Percentiles rank a stretch among this genome's conserved stretches.
phyloP scores from a whole-genome alignment of 2,888 invertebrate genomes.

The Agrochola litura region DNA sequence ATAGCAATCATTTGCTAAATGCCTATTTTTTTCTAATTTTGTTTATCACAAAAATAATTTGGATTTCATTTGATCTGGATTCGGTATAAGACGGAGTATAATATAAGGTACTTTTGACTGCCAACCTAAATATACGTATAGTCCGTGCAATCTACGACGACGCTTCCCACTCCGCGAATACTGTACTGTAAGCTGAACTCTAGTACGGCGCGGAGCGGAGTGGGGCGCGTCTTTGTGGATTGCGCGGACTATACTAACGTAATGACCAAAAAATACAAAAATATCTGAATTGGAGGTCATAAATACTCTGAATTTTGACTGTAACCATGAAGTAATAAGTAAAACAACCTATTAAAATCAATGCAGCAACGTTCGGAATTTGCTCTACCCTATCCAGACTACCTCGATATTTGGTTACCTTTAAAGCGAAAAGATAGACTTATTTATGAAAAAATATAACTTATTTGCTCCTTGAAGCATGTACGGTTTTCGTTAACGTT shows the following conservation, averaged over 20 bases:
- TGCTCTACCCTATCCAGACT: not conserved
- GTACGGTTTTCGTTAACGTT: conserved; percentile 16
- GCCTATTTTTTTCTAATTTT: not conserved
- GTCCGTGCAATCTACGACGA: too few relatives aligned
- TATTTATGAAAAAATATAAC: not conserved
- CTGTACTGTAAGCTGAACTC: too few relatives aligned
- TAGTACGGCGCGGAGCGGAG: too few relatives aligned
- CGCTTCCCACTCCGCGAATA: too few relatives aligned
- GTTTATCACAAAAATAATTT: not conserved
- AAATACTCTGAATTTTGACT: not conserved
- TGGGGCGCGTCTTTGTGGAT: too few relatives aligned
- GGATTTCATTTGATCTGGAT: not conserved
- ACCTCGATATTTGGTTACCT: not conserved
- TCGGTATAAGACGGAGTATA: not conserved
- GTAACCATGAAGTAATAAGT: not conserved
- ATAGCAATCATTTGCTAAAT: not conserved
- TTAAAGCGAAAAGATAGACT: conserved; percentile 27
- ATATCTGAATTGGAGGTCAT: not conserved
- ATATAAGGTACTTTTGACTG: not conserved
- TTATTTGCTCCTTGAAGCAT: not conserved
- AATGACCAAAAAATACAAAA: not conserved
- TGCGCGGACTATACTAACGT: too few relatives aligned
- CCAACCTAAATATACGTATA: not conserved
- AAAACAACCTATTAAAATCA: not conserved
- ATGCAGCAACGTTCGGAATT: not conserved